Evolutionary conservation across 2,797 vertebrate genomes (phyloP), one percentile per base, ranked within the genome.

Genomic region (Champsocephalus gunnari): DNA sequence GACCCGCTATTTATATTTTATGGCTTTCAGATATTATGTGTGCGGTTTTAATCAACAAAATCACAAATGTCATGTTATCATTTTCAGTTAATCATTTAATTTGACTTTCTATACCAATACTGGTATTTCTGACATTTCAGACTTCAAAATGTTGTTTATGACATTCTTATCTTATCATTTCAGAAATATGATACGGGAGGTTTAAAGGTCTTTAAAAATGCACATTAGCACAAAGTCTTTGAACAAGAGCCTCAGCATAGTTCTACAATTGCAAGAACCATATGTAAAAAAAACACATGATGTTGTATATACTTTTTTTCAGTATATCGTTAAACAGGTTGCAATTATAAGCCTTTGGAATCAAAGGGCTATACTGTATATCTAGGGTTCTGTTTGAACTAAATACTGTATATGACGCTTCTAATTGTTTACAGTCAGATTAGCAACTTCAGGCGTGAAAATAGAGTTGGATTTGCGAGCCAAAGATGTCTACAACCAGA

Each of bases 1-100:
- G 59, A 81, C 71, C 73, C 71, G 19, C 56, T 24, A 34, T 48
- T 81, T 61, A 16, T 38, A 69, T 32, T 73, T 28, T 7, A 50
- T 56, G 9, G 19, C 11, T 44, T 38, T 50, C 34, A 54, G 41
- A 17, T 57, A n/a, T 68, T 1, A 12, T 72, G 19, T 62, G 16
- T 45, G 4, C 38, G n/a, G 16, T 47, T 67, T 4, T 49, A 19
- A n/a, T 48, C 4, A 57, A 57, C 11, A n/a, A 9, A 47, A 56
- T 34, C 28, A 65, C 17, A 54, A 16, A 53, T 56, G 44, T 21
- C 17, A 32, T 59, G 9, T 13, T 32, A 55, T 71, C 1, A 48
- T 24, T 49, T 44, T n/a, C 17, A 7, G 6, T 34, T 45, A 47
- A 32, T 6, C 34, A 38, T 38, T 38, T 38, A 38, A 7, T 38